Conservation (phyloP, 2,888 invertebrate genomes). For the Shargacucullia verbasci region DNA sequence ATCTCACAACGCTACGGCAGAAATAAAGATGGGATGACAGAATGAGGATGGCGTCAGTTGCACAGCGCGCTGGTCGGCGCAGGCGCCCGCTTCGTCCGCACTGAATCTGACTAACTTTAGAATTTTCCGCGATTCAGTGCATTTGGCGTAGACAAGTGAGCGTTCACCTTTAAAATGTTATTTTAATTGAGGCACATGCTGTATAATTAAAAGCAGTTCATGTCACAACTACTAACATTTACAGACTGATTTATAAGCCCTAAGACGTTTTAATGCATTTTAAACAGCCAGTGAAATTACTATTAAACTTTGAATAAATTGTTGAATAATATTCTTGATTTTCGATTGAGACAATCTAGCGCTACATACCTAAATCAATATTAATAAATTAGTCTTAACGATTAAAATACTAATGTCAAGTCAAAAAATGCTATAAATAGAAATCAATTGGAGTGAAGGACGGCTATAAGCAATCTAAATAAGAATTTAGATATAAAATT, state of each 20-base stretch:
- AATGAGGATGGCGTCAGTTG: too few species aligned
- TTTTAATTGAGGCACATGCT: slow-evolving; percentile 10
- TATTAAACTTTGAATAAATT: slow-evolving; percentile 26
- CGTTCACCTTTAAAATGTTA: too few species aligned
- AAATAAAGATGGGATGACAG: too few species aligned
- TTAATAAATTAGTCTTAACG: neutral
- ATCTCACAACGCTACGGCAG: too few species aligned
- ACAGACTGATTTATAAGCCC: slow-evolving; percentile 23
- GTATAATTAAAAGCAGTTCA: slow-evolving; percentile 12
- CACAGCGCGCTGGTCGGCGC: too few species aligned
- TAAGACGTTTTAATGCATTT: slow-evolving; percentile 19
- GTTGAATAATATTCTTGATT: slow-evolving; percentile 8
- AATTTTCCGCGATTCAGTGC: too few species aligned
- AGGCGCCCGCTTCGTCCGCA: too few species aligned
- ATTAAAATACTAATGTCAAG: neutral
- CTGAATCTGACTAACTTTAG: too few species aligned
- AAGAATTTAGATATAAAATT: too few species aligned
- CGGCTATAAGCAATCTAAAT: neutral
- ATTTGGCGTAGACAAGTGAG: too few species aligned
- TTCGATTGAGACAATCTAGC: too few species aligned
- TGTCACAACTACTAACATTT: slow-evolving; percentile 19
- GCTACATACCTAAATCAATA: slow-evolving; percentile 12
- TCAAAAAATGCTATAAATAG: slow-evolving; percentile 7
- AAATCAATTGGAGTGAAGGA: neutral
- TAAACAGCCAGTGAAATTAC: slow-evolving; percentile 23